These are phyloP conservation scores for Lanius collurio DNA, from an alignment of 2,113 vertebrate species.

Conservation along the genomic window DNA sequence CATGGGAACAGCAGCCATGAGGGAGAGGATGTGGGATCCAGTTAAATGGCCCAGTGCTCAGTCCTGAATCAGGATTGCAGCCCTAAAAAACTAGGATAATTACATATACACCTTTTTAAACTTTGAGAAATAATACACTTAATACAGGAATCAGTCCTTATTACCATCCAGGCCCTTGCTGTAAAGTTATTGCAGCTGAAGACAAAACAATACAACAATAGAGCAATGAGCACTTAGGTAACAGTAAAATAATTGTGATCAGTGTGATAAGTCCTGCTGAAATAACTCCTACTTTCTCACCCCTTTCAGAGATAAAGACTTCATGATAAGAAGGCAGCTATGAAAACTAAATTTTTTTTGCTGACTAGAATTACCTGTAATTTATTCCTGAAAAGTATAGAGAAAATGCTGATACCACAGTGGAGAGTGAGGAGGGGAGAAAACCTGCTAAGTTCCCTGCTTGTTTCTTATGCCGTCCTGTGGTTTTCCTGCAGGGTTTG, in stretches of 20 bases:
- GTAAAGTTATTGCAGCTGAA: neutral
- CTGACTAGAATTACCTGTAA: conserved; percentile 5
- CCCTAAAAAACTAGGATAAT: neutral
- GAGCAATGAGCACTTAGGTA: neutral
- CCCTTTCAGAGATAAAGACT: neutral
- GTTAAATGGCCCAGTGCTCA: neutral
- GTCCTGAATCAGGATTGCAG: neutral
- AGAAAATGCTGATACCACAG: neutral
- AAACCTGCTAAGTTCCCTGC: neutral
- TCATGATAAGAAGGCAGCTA: neutral
- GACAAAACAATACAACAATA: neutral
- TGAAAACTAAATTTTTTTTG: neutral
- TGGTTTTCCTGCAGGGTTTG: neutral
- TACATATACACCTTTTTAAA: neutral
- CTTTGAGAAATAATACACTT: neutral
- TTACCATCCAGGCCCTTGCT: neutral
- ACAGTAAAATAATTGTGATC: conserved; percentile 1
- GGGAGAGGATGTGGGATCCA: neutral
- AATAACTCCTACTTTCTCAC: conserved; percentile 4
- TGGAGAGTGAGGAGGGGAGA: neutral
- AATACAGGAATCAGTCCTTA: neutral
- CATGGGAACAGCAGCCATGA: neutral
- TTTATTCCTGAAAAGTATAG: neutral
- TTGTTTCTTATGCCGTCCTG: neutral
- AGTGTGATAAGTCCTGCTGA: neutral